Base-by-base conservation (phyloP, 2,888 invertebrate genomes). In the Gymnoscelis rufifasciata region DNA sequence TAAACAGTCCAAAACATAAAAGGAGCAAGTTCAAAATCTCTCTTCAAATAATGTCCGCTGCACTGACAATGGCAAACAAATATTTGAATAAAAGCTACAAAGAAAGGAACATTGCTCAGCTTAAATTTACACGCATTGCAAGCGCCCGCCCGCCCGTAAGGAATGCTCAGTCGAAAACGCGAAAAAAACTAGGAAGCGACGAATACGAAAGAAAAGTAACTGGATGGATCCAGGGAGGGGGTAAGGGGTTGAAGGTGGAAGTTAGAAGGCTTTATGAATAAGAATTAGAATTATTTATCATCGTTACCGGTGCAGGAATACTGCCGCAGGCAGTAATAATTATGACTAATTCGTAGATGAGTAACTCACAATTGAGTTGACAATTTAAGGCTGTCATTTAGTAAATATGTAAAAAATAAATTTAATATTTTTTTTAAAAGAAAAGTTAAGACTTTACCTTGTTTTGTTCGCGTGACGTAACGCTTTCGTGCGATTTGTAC, bases 71-170 rank as follows among this genome's bases (percentile, higher is more conserved):
- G 62, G 68, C 67, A 71, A 78, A 60, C 57, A 63, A 67, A 60
- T 60, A 64, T 62, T 61, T 60, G 64, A 74, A 74, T 66, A 73
- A 74, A 70, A 64, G 52, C 50, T 61, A 57, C 50, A 59, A 64
- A 68, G 63, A 66, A 68, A 68, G 60, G 67, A 78, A 66, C 60
- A 62, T 64, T 66, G 64, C 64, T 67, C 59, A 76, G 78, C 74
- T 82, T 78, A 76, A 80, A 79, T 81, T 74, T 78, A 74, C 74
- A 80, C 83, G 86, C 87, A 75, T 80, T 68, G 71, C 74, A 72
- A 76, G 68, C 71, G 68, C 64, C 56, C 71, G 72, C 59, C 68
- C 78, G 73, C 47, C 75, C 75, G 77, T 70, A 67, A 79, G 68
- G 72, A 73, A 77, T 76, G 61, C 60, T 66, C 59, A 52, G 52